Evolutionary conservation across 2,797 vertebrate genomes (phyloP).

Genomic region (Gallirallus australis): DNA sequence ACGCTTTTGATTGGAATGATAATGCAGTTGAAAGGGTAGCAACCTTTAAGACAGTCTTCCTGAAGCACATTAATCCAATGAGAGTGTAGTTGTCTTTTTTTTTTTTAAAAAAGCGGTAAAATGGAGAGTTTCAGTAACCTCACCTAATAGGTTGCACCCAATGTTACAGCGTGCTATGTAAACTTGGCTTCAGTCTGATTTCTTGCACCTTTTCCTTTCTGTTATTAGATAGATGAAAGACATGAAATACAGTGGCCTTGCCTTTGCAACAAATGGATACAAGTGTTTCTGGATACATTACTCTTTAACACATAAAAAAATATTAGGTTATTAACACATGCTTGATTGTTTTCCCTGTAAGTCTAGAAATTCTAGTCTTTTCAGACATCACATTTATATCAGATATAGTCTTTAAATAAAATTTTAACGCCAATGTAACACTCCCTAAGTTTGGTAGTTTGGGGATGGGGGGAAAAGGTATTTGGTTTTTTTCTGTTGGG

Average conservation of each 20-base stretch:
- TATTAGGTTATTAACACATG: neutral
- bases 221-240: neutral
- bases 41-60: conserved; percentile 35
- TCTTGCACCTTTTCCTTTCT: neutral
- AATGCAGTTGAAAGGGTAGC: conserved; percentile 53
- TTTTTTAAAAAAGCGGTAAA: neutral
- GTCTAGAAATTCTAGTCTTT: neutral
- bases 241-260: neutral
- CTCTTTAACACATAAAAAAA: neutral
- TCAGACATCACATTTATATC: neutral
- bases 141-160: neutral
- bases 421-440: neutral
- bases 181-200: neutral
- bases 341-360: neutral
- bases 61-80: neutral
- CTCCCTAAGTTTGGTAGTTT: neutral
- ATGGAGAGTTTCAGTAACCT: neutral
- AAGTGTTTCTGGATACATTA: neutral
- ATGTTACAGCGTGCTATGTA: neutral
- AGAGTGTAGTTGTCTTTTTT: neutral
- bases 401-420: neutral
- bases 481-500: neutral
- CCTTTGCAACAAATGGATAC: neutral
- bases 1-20: conserved; percentile 60
- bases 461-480: no score